These are phyloP conservation scores for Listronotus oregonensis DNA, from an alignment of 1,140 invertebrate species.

Conservation along the genomic window DNA sequence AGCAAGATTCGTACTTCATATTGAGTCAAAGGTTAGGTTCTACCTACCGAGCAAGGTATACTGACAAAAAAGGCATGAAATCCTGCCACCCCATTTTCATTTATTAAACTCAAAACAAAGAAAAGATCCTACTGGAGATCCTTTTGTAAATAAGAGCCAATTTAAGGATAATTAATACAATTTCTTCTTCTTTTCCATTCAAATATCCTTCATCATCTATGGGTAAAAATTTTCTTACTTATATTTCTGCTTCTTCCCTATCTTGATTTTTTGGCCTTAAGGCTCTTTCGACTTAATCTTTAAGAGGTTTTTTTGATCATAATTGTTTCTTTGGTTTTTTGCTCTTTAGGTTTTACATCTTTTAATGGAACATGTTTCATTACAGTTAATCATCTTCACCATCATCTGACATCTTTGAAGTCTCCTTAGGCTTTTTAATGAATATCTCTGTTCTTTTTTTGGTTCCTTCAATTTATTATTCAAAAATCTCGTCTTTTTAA, in stretches of 20 bases:
- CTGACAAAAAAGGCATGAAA: no score
- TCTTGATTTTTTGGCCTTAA: no score
- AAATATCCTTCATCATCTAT: constrained; percentile 19
- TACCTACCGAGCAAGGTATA: no score
- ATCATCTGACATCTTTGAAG: constrained; percentile 33
- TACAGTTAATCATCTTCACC: constrained; percentile 44
- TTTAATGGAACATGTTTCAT: constrained; percentile 36
- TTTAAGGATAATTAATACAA: constrained; percentile 12
- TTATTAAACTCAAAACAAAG: no score
- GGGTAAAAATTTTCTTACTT: constrained; percentile 57
- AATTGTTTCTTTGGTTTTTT: constrained; percentile 19
- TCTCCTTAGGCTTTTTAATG: constrained; percentile 35
- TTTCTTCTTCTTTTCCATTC: constrained; percentile 24
- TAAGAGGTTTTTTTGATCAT: constrained; percentile 13
- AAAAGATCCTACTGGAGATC: no score
- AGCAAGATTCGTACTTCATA: no score
- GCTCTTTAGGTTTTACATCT: constrained; percentile 40
- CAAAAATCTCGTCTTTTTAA: no score
- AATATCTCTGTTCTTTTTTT: constrained; percentile 39
- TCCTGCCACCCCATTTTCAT: no score
- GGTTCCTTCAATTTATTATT: no score
- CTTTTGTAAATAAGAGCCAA: no score
- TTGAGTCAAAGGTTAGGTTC: no score
- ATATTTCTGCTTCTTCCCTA: constrained; percentile 33
- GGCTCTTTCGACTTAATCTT: constrained; percentile 24